Conservation (phyloP, 2,113 vertebrate species). For the Podocnemis expansa region DNA sequence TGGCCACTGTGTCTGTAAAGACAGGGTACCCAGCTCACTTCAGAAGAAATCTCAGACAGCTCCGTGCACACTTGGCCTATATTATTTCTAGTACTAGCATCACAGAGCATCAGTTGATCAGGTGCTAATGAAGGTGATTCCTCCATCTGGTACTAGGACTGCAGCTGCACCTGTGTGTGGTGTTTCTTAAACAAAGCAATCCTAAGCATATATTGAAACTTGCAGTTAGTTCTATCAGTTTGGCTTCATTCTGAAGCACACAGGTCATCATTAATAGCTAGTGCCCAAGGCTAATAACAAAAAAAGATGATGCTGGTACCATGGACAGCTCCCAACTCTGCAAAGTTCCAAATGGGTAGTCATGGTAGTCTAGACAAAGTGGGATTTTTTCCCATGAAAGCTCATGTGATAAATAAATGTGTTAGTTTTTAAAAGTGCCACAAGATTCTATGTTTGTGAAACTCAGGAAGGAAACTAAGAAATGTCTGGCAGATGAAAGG, state of each 20-base stretch:
- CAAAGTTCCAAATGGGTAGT: no score
- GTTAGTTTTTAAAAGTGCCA: no score
- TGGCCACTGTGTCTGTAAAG: not conserved
- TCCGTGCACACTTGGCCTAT: not conserved
- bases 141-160: not conserved
- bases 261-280: not conserved
- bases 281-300: rapidly evolving
- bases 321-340: not conserved
- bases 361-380: no score
- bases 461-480: not conserved
- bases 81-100: conserved; percentile 5
- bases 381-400: no score
- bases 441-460: no score
- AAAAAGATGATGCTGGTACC: rapidly evolving
- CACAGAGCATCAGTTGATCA: conserved; percentile 30
- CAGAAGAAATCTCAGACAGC: not conserved
- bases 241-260: not conserved
- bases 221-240: not conserved
- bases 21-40: not conserved
- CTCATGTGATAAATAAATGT: no score
- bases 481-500: not conserved
- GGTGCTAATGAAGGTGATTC: conserved; percentile 32
- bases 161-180: not conserved
- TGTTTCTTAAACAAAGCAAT: not conserved
- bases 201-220: not conserved